These are phyloP conservation scores for Babylonia areolata DNA, from an alignment of 1,140 invertebrate species.

Conservation along the genomic window DNA sequence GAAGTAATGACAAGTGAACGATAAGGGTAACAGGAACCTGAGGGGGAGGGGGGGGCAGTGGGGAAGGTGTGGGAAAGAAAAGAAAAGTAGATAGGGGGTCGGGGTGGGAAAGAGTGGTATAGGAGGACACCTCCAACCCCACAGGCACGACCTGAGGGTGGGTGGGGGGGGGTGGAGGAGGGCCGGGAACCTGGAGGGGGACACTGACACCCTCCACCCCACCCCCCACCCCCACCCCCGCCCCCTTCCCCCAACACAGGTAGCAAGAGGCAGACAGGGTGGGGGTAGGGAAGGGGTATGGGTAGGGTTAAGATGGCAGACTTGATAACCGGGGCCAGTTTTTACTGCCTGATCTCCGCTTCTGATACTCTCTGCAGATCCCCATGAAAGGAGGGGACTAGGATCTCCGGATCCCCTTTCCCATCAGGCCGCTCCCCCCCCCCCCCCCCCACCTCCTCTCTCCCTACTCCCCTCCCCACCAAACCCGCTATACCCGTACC, in stretches of 20 bases:
- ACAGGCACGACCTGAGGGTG: no score
- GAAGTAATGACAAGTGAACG: no score
- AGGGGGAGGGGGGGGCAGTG: neutral
- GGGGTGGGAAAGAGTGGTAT: no score
- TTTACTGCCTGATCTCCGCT: neutral
- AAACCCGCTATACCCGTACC: no score
- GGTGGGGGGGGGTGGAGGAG: neutral
- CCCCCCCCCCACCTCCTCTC: no score
- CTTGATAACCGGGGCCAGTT: neutral
- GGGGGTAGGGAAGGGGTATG: neutral
- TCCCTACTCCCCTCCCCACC: no score
- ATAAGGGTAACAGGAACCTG: neutral
- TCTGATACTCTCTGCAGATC: constrained; percentile 1
- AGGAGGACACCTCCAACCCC: no score
- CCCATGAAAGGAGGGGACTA: neutral
- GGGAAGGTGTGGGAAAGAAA: neutral
- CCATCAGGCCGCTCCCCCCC: neutral
- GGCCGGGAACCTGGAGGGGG: neutral
- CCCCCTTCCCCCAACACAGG: neutral
- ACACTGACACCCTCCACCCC: neutral
- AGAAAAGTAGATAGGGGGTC: no score
- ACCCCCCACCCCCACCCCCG: neutral
- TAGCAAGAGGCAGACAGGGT: neutral
- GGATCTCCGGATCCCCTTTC: neutral
- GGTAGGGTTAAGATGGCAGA: no score